These are phyloP conservation scores for Vultur gryphus DNA, from an alignment of 2,797 vertebrate species.

Conservation along the genomic window DNA sequence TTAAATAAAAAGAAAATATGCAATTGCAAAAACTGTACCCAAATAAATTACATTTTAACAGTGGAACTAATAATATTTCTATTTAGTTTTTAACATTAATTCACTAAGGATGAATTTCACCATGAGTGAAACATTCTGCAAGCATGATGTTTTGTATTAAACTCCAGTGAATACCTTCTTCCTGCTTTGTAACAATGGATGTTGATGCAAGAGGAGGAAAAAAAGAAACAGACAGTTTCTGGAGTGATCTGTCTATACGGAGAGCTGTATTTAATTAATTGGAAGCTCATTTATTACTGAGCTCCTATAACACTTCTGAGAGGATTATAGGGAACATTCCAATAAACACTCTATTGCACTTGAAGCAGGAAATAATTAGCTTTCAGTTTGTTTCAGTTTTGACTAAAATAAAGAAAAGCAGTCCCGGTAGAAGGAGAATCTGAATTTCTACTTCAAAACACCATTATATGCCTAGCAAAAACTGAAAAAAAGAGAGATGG, in stretches of 20 bases:
- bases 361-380: slow-evolving; percentile 52
- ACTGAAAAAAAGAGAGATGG: background rate
- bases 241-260: background rate
- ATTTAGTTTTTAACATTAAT: background rate
- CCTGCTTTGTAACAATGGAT: slow-evolving; percentile 26
- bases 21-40: background rate
- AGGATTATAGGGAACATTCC: slow-evolving; percentile 30
- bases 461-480: background rate
- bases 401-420: slow-evolving; percentile 29
- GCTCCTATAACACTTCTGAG: slow-evolving; percentile 13
- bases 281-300: slow-evolving; percentile 19
- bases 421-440: background rate
- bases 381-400: background rate
- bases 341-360: background rate
- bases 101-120: background rate
- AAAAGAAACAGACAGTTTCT: background rate
- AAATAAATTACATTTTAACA: background rate
- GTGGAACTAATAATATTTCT: background rate
- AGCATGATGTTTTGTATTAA: background rate
- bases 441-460: slow-evolving; percentile 23
- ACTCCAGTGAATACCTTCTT: background rate
- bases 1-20: background rate
- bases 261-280: slow-evolving; percentile 37
- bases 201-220: background rate
- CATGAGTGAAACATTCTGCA: background rate